Evolutionary conservation across 2,797 vertebrate species (phyloP), one percentile per base, ranked within the genome.

Genomic region (Otolemur crassicaudatus): DNA sequence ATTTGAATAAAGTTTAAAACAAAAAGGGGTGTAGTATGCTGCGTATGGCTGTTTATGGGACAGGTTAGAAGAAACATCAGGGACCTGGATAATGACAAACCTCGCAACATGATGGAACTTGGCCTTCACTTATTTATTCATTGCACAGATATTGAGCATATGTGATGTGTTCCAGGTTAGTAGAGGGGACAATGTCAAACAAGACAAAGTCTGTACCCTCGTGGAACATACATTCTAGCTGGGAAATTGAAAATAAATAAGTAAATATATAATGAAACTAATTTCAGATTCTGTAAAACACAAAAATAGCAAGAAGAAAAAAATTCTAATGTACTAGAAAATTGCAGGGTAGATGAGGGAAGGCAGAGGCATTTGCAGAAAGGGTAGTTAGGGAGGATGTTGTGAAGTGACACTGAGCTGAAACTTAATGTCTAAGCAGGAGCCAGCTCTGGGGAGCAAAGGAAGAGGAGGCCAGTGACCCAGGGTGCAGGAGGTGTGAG

Each of bases 171-270:
- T 94, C 5, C 14, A 56, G 14, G n/a, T 49, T 31, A 94, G 56
- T 23, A 56, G n/a, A 29, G 9, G 25, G 63, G 61, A 29, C 4
- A 37, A 0, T n/a, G 16, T 56, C 77, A 73, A 61, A 43, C 2
- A 27, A 75, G 60, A 84, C 65, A 34, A 61, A 84, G 3, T 87
- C 31, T 87, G 0, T 69, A 11, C 69, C 63, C 67, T 88, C 37
- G 22, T 29, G 25, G 61, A 61, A 90, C 58, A 82, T 91, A 58
- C 2, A 75, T 85, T 65, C 60, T n/a, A 43, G 4, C 49, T n/a
- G 37, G 29, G 19, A 87, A 91, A 63, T 4, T 87, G 27, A 82
- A 87, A 72, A 61, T 40, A 84, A 79, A 27, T 83, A 13, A 79
- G 22, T 75, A 31, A 80, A 43, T 40, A 23, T 22, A 63, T 56